Evolutionary conservation across 2,888 invertebrate species (phyloP), one percentile per base, ranked within the genome.

Genomic region (Oxytorus armatus): DNA sequence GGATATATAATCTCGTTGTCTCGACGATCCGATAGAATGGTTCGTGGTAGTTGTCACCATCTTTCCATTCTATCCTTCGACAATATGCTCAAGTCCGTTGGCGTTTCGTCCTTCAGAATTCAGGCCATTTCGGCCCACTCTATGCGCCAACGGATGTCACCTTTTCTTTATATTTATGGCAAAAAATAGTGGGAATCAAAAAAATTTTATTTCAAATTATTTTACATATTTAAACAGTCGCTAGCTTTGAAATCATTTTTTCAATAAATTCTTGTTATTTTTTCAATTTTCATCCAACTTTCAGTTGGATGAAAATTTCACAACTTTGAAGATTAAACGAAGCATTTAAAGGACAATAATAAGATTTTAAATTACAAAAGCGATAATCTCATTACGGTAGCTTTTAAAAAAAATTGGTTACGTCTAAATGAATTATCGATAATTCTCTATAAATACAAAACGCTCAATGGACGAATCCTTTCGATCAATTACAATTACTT

Each of bases 101-200:
- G 80, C 76, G 80, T 80, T 74, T 55, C 25, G 76, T 76, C 80
- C 76, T 80, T 80, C 76, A 68, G 16, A 47, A 68, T 76, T 70
- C 79, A 61, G 75, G 75, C 59, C 72, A 61, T 68, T 47, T 25
- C 76, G 63, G 44, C 76, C 76, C 80, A 63, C 80, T 59, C 49
- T 39, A 23, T 21, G 14, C 49, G 42, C 61, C 33, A 53, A 33
- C 53, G 33, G 42, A 44, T 47, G n/a, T 44, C 72, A 49, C 47
- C 33, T 55, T 23, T 23, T 16, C 16, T 29, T 53, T 36, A 7
- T 66, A 36, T 23, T 73, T 53, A 51, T 44, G 16, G 36, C 8
- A 2, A 61, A 25, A 68, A 53, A 61, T 3, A 61, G 14, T 39
- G n/a, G 14, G 14, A 3, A 14, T 14, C 14, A 55, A 33, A 55